A percentile compares a stretch with the other conserved stretches of the same genome.
phyloP scores from a whole-genome alignment of 2,888 invertebrate genomes.

The Amphimallon solstitiale region DNA sequence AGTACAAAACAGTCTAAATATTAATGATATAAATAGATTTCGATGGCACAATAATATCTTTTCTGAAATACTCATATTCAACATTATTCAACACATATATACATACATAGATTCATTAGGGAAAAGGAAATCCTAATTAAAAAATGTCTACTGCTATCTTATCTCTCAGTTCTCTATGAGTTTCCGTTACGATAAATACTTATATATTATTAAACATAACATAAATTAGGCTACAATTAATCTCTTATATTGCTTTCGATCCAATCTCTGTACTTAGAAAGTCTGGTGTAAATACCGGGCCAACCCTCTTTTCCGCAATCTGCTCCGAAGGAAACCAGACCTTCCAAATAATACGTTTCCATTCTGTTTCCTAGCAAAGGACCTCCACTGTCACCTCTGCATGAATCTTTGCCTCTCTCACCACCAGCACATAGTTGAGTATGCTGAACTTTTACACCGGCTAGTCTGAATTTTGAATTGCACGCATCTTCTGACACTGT shows the following conservation, averaged over 20 bases:
- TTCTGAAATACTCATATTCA: too few species aligned
- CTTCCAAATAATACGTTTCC: slow-evolving; percentile 63
- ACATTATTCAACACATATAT: too few species aligned
- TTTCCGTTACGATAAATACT: not conserved
- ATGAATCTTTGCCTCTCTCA: slow-evolving; percentile 72
- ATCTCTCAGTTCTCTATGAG: not conserved
- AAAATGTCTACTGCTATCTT: too few species aligned
- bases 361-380: slow-evolving; percentile 71
- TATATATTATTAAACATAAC: not conserved
- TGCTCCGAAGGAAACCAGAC: slow-evolving; percentile 69
- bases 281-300: slow-evolving; percentile 74
- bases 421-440: slow-evolving; percentile 78
- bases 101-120: too few species aligned
- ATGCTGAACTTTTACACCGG: slow-evolving; percentile 20
- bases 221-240: slow-evolving; percentile 18
- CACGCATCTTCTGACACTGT: slow-evolving; percentile 56
- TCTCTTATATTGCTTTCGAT: slow-evolving; percentile 60
- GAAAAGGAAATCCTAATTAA: too few species aligned
- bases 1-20: too few species aligned
- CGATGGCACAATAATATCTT: too few species aligned
- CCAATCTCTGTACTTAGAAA: slow-evolving; percentile 70
- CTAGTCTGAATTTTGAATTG: slow-evolving; percentile 1
- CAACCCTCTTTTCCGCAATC: slow-evolving; percentile 64
- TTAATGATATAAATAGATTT: too few species aligned
- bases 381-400: slow-evolving; percentile 67